Percentiles rank a stretch among this genome's conserved stretches.
phyloP scores from a whole-genome alignment of 2,797 vertebrate genomes.

The Melanitta fusca region DNA sequence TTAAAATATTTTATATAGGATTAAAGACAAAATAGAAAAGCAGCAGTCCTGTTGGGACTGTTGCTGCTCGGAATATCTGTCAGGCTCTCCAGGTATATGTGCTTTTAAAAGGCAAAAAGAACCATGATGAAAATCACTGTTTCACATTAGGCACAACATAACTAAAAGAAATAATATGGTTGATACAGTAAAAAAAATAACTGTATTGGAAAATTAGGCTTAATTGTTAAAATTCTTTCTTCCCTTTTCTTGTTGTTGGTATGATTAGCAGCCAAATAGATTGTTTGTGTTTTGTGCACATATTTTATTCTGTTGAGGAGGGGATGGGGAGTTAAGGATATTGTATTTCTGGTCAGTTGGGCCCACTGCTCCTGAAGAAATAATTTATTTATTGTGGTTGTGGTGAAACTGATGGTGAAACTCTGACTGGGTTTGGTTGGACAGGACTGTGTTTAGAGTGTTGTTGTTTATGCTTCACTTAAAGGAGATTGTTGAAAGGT shows the following conservation, averaged over 20 bases:
- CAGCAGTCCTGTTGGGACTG: background rate
- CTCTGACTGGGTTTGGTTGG: background rate
- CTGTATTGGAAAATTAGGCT: background rate
- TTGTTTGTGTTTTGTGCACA: background rate
- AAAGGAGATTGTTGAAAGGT: background rate
- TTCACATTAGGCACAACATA: background rate
- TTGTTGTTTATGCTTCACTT: background rate
- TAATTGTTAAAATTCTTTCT: background rate
- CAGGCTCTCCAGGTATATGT: rapidly evolving
- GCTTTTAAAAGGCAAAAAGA: background rate
- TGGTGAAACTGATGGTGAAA: background rate
- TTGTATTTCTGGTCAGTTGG: background rate
- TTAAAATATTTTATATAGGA: background rate
- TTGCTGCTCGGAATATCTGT: background rate
- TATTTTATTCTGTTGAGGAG: background rate
- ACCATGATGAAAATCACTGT: background rate
- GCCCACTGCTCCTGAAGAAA: background rate
- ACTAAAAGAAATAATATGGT: background rate
- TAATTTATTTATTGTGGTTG: background rate
- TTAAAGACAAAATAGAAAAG: background rate
- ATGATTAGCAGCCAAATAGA: background rate
- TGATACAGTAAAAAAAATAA: background rate
- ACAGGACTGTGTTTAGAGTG: background rate
- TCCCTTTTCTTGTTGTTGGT: background rate
- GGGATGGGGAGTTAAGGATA: background rate